These are phyloP conservation scores for Protonibea diacanthus DNA, from an alignment of 2,797 vertebrate species.

Conservation along the genomic window DNA sequence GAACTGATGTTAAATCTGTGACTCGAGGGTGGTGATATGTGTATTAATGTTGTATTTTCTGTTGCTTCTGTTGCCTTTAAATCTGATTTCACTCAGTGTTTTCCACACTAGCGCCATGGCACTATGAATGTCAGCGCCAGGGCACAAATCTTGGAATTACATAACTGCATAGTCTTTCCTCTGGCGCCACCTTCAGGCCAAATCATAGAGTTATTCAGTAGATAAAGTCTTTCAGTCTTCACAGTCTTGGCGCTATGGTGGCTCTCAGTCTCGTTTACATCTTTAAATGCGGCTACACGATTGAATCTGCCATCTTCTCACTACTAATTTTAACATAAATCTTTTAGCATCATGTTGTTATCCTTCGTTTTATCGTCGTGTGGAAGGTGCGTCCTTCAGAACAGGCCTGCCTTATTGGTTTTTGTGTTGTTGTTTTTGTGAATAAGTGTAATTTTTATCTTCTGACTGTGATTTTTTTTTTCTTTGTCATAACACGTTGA, in stretches of 20 bases:
- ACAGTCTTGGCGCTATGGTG: neutral
- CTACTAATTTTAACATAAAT: constrained; percentile 1
- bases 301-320: constrained; percentile 22
- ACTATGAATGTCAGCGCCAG: neutral
- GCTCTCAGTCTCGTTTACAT: constrained; percentile 39
- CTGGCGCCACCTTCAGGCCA: constrained; percentile 61
- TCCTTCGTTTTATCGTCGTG: constrained; percentile 24
- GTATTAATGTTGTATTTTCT: constrained; percentile 19
- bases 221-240: neutral
- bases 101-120: neutral
- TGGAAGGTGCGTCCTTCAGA: constrained; percentile 49
- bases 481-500: constrained; percentile 48
- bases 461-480: constrained; percentile 49
- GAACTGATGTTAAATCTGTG: constrained; percentile 20
- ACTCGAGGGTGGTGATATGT: neutral
- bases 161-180: constrained; percentile 19
- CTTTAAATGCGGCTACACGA: constrained; percentile 15
- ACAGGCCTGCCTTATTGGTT: constrained; percentile 14
- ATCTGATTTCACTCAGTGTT: constrained; percentile 26
- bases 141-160: constrained; percentile 1
- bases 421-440: constrained; percentile 46
- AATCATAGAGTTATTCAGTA: neutral
- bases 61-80: constrained; percentile 32
- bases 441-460: constrained; percentile 53
- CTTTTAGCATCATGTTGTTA: constrained; percentile 10